Conservation (phyloP, 2,797 vertebrate genomes). For the Avahi laniger region DNA sequence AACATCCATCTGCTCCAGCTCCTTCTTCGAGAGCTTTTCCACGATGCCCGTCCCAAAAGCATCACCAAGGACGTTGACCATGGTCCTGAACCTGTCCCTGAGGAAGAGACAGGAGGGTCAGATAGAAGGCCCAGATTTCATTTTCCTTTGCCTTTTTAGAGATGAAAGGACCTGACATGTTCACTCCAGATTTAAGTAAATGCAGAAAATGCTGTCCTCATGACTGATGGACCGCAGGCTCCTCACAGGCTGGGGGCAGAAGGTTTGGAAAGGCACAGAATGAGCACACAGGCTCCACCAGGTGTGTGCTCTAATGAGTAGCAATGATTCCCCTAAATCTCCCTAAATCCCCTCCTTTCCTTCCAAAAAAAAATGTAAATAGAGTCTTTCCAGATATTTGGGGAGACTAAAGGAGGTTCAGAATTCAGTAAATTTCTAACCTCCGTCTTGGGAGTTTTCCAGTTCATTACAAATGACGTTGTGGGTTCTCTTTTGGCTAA, state of each 20-base stretch:
- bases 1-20: slow-evolving; percentile 94
- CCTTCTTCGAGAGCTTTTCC: slow-evolving; percentile 94
- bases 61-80: slow-evolving; percentile 98
- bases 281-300: background rate
- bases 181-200: slow-evolving; percentile 25
- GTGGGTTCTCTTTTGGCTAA: background rate
- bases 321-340: background rate
- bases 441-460: background rate
- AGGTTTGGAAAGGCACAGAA: background rate
- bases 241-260: background rate
- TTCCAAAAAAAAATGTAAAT: slow-evolving; percentile 10
- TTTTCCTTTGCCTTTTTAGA: background rate
- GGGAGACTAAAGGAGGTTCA: background rate
- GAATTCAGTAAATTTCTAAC: background rate
- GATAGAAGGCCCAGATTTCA: slow-evolving; percentile 16
- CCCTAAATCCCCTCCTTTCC: background rate
- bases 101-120: slow-evolving; percentile 69
- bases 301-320: background rate
- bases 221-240: background rate
- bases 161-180: background rate
- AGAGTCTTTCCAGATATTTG: background rate
- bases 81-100: slow-evolving; percentile 98
- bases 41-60: slow-evolving; percentile 95
- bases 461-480: background rate
- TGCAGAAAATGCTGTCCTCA: background rate